These are phyloP conservation scores for Rutpela maculata DNA, from an alignment of 2,888 invertebrate species.

Conservation along the genomic window DNA sequence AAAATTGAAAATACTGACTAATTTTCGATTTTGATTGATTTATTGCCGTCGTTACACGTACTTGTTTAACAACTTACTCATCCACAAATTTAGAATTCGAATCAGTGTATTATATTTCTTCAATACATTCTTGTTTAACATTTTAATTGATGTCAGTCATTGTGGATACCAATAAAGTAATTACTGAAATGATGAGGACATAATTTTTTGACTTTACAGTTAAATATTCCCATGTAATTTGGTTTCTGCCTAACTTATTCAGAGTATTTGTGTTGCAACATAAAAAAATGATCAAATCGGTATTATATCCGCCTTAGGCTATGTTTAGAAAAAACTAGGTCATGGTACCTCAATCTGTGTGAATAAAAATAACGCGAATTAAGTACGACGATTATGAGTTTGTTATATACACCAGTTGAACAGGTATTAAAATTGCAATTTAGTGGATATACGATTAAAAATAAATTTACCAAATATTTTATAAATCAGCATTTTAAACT, in stretches of 20 bases:
- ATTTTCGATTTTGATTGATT: neutral
- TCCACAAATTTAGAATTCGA: too few relatives aligned
- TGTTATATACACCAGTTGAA: neutral
- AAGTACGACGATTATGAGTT: neutral
- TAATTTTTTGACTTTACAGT: slow-evolving; percentile 14
- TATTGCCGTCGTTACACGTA: too few relatives aligned
- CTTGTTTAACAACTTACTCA: too few relatives aligned
- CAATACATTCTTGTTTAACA: too few relatives aligned
- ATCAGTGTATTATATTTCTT: too few relatives aligned
- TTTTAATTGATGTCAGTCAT: too few relatives aligned
- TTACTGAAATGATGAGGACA: slow-evolving; percentile 1
- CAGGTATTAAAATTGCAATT: neutral
- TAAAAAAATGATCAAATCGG: slow-evolving; percentile 12
- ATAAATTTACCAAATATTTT: too few relatives aligned
- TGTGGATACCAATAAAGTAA: too few relatives aligned
- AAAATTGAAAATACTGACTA: neutral
- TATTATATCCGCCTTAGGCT: neutral
- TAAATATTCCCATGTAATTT: slow-evolving; percentile 6
- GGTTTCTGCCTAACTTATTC: neutral
- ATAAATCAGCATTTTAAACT: too few relatives aligned
- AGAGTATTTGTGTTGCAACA: slow-evolving; percentile 15
- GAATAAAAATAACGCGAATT: slow-evolving; percentile 12
- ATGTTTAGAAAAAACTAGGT: slow-evolving; percentile 18
- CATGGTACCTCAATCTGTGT: slow-evolving; percentile 20
- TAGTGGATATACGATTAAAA: too few relatives aligned